Base-by-base conservation (phyloP, 2,113 vertebrate genomes). In the Seriola aureovittata region DNA sequence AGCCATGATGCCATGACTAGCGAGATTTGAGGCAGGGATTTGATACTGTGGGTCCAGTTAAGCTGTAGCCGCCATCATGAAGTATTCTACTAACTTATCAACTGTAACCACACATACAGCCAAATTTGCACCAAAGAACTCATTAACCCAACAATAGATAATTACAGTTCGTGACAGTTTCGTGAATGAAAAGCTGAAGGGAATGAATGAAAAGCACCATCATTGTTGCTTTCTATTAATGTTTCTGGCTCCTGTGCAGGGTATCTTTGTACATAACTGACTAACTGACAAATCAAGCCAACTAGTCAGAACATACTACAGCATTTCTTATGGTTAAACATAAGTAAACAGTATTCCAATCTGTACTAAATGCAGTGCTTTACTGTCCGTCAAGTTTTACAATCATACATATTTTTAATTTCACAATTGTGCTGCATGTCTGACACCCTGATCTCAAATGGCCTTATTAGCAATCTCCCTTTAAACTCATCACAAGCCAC, bases 1-100 rank as follows among this genome's bases (percentile, higher is more conserved):
- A 84, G 90, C 89, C 94, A 95, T 94, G 89, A 92, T 88, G 89
- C 85, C 90, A 91, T 92, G 93, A 93, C 93, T 90, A 84, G 88
- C 10, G n/a, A 88, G 82, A 94, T 89, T 87, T 94, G 70, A 89
- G 88, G 71, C 2, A 19, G 75, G 62, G 72, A 69, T 63, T 59
- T 67, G 75, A 85, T 71, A 68, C 71, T 34, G 52, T 42, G 52
- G 48, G 55, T 52, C 32, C 48, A n/a, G 48, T 60, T 50, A 48
- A 50, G 59, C 40, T 74, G 25, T 4, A 36, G n/a, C 7, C 12
- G 2, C 74, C 66, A 73, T 46, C 38, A 44, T 75, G 0, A 67
- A 59, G 23, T 17, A 32, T 70, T 68, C 29, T 3, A 63, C 40
- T 63, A 8, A 60, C 58, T 59, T 17, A 84, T 36, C 16, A n/a